Base-by-base conservation (phyloP, 2,797 vertebrate species). In the Discoglossus pictus region DNA sequence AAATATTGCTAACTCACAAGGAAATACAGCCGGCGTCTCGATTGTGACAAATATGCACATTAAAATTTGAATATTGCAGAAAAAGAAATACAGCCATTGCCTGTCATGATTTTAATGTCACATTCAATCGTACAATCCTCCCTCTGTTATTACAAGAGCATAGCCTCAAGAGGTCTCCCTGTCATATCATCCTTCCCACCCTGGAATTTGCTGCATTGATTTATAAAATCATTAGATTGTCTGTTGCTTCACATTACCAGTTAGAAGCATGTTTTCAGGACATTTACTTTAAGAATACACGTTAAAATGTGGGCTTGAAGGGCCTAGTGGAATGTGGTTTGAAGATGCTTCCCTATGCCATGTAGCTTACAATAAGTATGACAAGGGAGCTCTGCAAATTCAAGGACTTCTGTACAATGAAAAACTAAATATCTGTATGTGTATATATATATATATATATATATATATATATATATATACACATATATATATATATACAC, bases 21-120 rank as follows among this genome's bases (percentile, higher is more conserved):
- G 53, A 71, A 64, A 64, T 71, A 71, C 46, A 71, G 68, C 51
- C 46, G 44, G 48, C 9, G 39, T 59, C 61, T 71, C 27, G 24
- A 52, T 65, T 65, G 61, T 71, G 68, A 71, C 68, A 71, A 71
- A 64, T 71, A 27, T 65, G 61, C 61, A 71, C 61, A 71, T 71
- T 65, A 71, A 64, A 71, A 71, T 71, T 59, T 71, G 68, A 71
- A 71, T 59, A 71, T 65, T 65, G 61, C 53, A 50, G 25, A 44
- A 71, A 71, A 59, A 71, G 68, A 71, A 63, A 71, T 71, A 71
- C 46, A 64, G 53, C 59, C 46, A 71, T 65, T 64, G 44, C 61
- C 58, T 59, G 53, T 46, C 68, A 59, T 51, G 53, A 71, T 71
- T 59, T 38, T 65, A 64, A 64, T 64, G 68, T 64, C 61, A 38